Evolutionary conservation across 2,888 invertebrate species (phyloP).

Genomic region (Gryllus longicercus): DNA sequence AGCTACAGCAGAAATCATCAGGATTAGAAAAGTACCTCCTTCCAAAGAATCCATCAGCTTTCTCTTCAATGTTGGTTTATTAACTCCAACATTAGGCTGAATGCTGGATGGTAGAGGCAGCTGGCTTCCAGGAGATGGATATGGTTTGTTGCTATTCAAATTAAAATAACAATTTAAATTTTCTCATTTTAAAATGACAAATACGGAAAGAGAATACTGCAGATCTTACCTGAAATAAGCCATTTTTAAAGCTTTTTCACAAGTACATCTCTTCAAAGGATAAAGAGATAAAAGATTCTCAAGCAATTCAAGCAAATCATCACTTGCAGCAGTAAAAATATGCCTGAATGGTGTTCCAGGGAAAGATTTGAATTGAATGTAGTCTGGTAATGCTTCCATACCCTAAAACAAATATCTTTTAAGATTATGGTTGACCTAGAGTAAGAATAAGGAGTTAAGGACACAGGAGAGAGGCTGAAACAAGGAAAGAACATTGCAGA

Average conservation of each 20-base stretch:
- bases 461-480: not conserved
- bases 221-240: constrained; percentile 69
- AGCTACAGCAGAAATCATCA: no score
- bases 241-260: constrained; percentile 82
- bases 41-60: constrained; percentile 70
- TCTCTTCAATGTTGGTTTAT: constrained; percentile 70
- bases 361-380: constrained; percentile 85
- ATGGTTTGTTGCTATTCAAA: constrained; percentile 70
- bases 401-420: constrained; percentile 49
- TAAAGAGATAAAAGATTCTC: constrained; percentile 73
- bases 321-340: constrained; percentile 93
- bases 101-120: constrained; percentile 74
- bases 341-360: constrained; percentile 79
- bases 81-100: constrained; percentile 50
- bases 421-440: no score
- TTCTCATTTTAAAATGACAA: not conserved
- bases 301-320: constrained; percentile 83
- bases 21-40: constrained; percentile 48
- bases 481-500: constrained; percentile 22
- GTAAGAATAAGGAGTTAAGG: no score
- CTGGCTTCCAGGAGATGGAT: constrained; percentile 78
- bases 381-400: constrained; percentile 78
- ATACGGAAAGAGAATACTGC: not conserved
- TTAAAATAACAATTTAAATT: not conserved
- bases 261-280: constrained; percentile 77